phyloP scores from a whole-genome alignment of 2,797 vertebrate species.

The Cetoscarus ocellatus region DNA sequence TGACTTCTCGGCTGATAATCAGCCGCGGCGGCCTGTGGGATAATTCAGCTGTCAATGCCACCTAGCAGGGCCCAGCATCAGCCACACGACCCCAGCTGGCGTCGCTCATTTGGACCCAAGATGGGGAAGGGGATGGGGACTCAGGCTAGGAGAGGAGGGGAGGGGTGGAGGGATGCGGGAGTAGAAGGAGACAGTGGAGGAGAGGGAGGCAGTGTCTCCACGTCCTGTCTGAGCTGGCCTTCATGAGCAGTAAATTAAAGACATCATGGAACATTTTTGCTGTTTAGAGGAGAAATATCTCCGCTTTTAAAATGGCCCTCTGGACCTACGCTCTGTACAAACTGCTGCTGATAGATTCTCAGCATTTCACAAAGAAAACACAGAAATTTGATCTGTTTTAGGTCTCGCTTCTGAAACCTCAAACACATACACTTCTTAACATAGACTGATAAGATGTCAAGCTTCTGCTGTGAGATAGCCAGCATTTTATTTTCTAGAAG shows the following conservation, averaged over 20 bases:
- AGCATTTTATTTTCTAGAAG: no score
- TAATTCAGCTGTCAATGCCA: conserved; percentile 99
- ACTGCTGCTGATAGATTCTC: neutral
- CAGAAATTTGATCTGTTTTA: neutral
- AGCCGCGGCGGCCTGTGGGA: conserved; percentile 94
- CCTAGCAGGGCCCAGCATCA: conserved; percentile 91
- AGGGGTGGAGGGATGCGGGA: conserved; percentile 47
- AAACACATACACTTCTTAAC: neutral
- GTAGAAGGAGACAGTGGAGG: conserved; percentile 59
- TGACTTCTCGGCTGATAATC: conserved; percentile 99
- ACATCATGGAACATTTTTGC: conserved; percentile 46
- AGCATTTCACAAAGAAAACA: neutral
- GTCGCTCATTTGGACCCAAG: conserved; percentile 91
- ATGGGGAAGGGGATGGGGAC: conserved; percentile 40
- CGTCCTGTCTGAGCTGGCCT: conserved; percentile 38
- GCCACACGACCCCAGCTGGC: conserved; percentile 93
- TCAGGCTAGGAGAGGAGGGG: conserved; percentile 58
- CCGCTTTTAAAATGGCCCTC: conserved; percentile 8
- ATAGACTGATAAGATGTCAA: neutral
- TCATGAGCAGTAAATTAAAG: conserved; percentile 53
- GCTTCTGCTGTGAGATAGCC: no score
- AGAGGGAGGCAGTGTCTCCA: conserved; percentile 55
- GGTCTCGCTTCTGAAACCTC: neutral
- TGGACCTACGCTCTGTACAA: neutral
- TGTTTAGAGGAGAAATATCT: conserved; percentile 23